These are phyloP conservation scores for Bombus turneri DNA, from an alignment of 1,140 invertebrate species.

Conservation along the genomic window DNA sequence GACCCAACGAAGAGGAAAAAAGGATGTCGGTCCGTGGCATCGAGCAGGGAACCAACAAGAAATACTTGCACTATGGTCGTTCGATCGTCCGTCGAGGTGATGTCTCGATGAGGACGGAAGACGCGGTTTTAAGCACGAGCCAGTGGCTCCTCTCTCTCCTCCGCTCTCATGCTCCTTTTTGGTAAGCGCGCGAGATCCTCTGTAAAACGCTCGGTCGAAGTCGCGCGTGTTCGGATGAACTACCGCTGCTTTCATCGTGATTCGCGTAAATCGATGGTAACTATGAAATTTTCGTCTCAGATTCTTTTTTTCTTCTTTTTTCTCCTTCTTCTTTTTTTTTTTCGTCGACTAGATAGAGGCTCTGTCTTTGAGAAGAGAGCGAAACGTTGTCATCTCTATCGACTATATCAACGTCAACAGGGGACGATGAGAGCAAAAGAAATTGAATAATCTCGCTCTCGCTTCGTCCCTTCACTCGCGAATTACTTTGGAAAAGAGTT, in stretches of 20 bases:
- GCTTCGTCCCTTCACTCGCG: too few species aligned
- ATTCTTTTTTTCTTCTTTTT: too few species aligned
- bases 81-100: slow-evolving; percentile 9
- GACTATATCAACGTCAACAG: too few species aligned
- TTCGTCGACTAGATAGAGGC: neutral
- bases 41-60: slow-evolving; percentile 51
- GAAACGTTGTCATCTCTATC: neutral
- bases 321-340: neutral
- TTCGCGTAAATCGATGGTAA: neutral
- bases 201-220: slow-evolving; percentile 7
- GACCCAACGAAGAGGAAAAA: neutral
- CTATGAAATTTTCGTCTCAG: neutral
- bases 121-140: slow-evolving; percentile 41
- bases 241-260: neutral
- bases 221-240: slow-evolving; percentile 18
- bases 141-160: slow-evolving; percentile 5
- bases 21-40: slow-evolving; percentile 41
- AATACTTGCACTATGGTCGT: slow-evolving; percentile 14
- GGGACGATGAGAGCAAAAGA: too few species aligned
- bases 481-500: too few species aligned
- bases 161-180: slow-evolving; percentile 16
- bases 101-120: neutral
- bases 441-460: too few species aligned
- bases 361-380: neutral
- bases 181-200: slow-evolving; percentile 42